A percentile compares a stretch with the other conserved stretches of the same genome.
These are phyloP conservation scores for Halcyon smyrnensis DNA, from an alignment of 2,797 vertebrate species.

Conservation along the genomic window DNA sequence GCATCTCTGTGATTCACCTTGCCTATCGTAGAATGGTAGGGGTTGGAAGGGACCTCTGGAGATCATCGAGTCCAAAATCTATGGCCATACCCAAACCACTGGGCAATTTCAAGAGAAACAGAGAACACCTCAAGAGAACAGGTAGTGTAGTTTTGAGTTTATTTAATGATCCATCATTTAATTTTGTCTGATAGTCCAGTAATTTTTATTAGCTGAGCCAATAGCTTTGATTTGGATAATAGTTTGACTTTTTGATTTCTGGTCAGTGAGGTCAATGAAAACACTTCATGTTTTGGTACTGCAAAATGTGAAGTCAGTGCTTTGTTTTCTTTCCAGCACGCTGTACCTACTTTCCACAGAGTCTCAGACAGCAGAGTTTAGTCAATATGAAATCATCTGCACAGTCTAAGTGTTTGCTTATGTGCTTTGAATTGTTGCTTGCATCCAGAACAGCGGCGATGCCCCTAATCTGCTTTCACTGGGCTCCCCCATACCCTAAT, in stretches of 20 bases:
- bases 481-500: conserved; percentile 75
- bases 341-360: conserved; percentile 52
- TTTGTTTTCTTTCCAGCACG: conserved; percentile 56
- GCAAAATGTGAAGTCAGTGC: conserved; percentile 2
- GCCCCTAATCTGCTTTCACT: conserved; percentile 74
- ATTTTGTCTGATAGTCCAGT: background rate
- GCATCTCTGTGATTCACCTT: background rate
- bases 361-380: conserved; percentile 71
- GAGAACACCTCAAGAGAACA: background rate
- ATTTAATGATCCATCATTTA: background rate
- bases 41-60: too few species aligned
- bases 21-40: too few species aligned
- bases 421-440: conserved; percentile 75
- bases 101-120: background rate
- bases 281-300: conserved; percentile 35
- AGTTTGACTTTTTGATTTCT: conserved; percentile 54
- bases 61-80: background rate
- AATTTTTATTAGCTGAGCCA: background rate
- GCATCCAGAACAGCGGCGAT: conserved; percentile 66
- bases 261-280: conserved; percentile 44
- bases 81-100: background rate
- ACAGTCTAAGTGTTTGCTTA: conserved; percentile 76
- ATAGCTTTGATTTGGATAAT: conserved; percentile 60
- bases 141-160: background rate
- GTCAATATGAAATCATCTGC: conserved; percentile 71